These are phyloP conservation scores for Sceloporus tristichus DNA, from an alignment of 2,113 vertebrate genomes.

Conservation along the genomic window DNA sequence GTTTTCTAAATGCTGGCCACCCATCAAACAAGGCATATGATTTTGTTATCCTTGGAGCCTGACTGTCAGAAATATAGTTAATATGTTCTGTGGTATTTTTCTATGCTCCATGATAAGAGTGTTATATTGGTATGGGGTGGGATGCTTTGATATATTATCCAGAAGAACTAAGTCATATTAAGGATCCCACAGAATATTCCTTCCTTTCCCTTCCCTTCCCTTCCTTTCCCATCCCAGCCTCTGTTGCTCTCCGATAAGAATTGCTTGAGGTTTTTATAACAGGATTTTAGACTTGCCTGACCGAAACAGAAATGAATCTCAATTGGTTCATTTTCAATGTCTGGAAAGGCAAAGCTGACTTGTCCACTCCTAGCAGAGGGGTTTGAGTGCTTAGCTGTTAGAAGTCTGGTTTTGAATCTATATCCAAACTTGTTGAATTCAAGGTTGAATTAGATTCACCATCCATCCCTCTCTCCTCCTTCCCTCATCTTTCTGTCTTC, in stretches of 20 bases:
- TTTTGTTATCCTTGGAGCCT: constrained; percentile 47
- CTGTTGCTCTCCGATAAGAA: neutral
- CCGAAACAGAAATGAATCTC: neutral
- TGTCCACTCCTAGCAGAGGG: no score
- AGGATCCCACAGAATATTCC: constrained; percentile 22
- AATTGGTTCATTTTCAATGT: no score
- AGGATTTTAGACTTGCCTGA: neutral
- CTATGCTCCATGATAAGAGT: constrained; percentile 31
- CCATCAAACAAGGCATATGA: constrained; percentile 49
- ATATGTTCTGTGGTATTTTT: constrained; percentile 28
- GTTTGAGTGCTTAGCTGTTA: neutral
- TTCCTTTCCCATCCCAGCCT: neutral
- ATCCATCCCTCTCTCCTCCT: no score
- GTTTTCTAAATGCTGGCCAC: constrained; percentile 49
- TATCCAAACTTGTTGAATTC: neutral
- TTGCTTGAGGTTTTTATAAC: neutral
- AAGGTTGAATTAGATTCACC: neutral
- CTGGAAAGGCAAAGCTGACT: no score
- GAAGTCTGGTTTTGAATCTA: neutral
- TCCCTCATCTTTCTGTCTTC: no score
- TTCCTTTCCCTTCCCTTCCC: neutral
- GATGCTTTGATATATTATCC: constrained; percentile 50
- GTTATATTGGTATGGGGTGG: constrained; percentile 42
- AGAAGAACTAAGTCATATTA: constrained; percentile 64
- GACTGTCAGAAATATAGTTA: constrained; percentile 37